phyloP scores from a whole-genome alignment of 2,113 vertebrate genomes.

The Aramus guarauna region DNA sequence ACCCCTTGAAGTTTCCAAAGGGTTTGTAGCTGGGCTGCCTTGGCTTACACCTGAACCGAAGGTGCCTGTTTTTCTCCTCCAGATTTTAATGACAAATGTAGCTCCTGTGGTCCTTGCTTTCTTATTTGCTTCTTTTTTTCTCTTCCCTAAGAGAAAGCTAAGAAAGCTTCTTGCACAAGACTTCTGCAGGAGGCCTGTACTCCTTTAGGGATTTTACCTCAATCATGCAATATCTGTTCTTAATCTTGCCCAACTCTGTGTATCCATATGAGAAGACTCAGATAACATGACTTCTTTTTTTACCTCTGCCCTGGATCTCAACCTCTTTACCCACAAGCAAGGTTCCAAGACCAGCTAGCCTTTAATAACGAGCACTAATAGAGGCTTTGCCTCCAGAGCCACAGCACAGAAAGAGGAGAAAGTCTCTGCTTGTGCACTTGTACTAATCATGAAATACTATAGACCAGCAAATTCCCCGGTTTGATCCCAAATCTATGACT shows the following conservation, averaged over 20 bases:
- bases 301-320: background rate
- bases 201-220: background rate
- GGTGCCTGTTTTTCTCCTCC: background rate
- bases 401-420: background rate
- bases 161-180: background rate
- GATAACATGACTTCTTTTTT: background rate
- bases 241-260: background rate
- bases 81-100: background rate
- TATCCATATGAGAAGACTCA: background rate
- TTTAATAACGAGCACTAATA: background rate
- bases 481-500: accelerated
- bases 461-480: background rate
- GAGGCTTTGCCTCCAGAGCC: background rate
- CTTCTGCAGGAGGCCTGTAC: background rate
- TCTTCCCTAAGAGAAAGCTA: background rate
- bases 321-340: background rate
- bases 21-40: background rate
- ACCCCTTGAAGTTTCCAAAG: background rate
- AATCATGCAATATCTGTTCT: background rate
- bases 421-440: background rate
- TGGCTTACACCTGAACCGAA: background rate
- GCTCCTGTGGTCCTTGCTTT: background rate
- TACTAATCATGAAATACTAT: background rate
- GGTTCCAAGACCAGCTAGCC: background rate
- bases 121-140: too few species aligned